Evolutionary conservation across 2,797 vertebrate species (phyloP).

Genomic region (Emydoidea blandingii): DNA sequence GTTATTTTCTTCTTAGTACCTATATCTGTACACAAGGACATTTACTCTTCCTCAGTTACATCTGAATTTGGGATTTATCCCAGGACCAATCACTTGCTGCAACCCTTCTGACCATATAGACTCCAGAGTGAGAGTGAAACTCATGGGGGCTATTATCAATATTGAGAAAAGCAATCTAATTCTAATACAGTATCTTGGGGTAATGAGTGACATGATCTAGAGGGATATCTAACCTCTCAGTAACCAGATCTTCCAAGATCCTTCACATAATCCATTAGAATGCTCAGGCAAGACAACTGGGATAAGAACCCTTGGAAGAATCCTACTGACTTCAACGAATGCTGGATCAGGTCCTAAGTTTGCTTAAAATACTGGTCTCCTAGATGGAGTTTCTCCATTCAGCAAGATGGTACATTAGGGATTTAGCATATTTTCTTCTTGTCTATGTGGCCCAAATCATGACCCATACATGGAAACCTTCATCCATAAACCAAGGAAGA

Average conservation of each 20-base stretch:
- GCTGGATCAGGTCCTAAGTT: background rate
- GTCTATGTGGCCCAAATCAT: background rate
- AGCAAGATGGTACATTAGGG: background rate
- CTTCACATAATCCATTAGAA: background rate
- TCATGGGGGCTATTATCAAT: background rate
- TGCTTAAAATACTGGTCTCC: background rate
- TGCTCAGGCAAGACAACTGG: background rate
- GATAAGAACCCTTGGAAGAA: background rate
- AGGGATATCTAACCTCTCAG: background rate
- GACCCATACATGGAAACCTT: background rate
- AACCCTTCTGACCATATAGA: background rate
- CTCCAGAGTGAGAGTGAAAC: background rate
- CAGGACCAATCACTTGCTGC: background rate
- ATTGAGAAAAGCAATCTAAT: background rate
- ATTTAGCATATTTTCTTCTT: background rate
- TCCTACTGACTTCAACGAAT: background rate
- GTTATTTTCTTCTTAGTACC: background rate
- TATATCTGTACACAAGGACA: background rate
- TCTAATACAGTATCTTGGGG: background rate
- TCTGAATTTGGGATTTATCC: background rate
- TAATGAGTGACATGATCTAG: background rate
- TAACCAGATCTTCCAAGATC: background rate
- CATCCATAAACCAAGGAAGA: background rate
- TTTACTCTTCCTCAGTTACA: background rate
- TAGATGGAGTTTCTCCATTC: background rate